These are phyloP conservation scores for Ophthalmolycus amberensis DNA, from an alignment of 2,113 vertebrate species.

Conservation along the genomic window DNA sequence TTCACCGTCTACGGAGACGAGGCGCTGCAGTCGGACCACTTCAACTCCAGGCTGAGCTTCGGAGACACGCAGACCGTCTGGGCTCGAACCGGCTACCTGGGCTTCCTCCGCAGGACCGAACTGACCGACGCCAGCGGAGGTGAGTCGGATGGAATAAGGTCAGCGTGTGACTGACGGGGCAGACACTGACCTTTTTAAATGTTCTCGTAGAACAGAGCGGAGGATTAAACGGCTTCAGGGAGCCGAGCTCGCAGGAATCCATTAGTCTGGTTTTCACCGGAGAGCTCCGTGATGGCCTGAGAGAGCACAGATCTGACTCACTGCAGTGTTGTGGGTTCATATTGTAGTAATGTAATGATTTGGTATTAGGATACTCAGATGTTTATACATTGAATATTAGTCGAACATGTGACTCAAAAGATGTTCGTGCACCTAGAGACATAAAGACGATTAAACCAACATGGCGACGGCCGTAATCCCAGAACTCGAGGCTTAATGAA, in stretches of 20 bases:
- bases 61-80: conserved; percentile 97
- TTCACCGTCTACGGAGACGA: conserved; percentile 97
- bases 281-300: neutral
- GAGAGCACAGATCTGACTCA: neutral
- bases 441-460: too few species aligned
- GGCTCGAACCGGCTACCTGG: conserved; percentile 97
- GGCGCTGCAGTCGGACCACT: conserved; percentile 94
- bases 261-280: neutral
- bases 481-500: too few species aligned
- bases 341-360: neutral
- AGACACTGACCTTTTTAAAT: neutral
- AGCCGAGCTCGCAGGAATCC: neutral
- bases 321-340: neutral
- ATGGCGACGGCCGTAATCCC: too few species aligned
- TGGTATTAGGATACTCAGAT: neutral
- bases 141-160: conserved; percentile 58
- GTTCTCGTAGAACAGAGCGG: neutral
- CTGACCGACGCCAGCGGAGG: conserved; percentile 97
- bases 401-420: too few species aligned
- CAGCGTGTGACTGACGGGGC: neutral
- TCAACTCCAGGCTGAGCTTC: conserved; percentile 94
- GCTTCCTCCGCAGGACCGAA: conserved; percentile 95
- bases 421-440: too few species aligned
- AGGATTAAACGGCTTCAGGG: neutral
- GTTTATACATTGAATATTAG: neutral